phyloP scores from a whole-genome alignment of 2,797 vertebrate species.

The Gadopsis marmoratus region DNA sequence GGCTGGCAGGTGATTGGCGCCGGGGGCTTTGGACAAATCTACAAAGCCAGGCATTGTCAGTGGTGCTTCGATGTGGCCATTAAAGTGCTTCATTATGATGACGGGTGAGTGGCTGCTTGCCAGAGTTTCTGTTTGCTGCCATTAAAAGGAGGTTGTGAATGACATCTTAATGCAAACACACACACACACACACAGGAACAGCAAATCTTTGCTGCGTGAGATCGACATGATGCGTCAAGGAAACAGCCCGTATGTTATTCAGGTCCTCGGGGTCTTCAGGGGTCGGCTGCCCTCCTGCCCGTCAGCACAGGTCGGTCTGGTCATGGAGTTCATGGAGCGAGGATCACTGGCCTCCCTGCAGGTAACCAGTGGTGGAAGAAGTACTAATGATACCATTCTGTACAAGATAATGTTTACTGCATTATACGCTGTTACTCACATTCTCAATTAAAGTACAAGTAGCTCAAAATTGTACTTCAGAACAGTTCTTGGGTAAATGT shows the following conservation, averaged over 20 bases:
- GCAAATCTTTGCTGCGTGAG: slow-evolving; percentile 69
- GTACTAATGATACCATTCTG: background rate
- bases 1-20: slow-evolving; percentile 69
- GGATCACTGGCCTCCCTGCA: slow-evolving; percentile 78
- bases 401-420: too few species aligned
- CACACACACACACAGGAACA: slow-evolving; percentile 46
- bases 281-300: slow-evolving; percentile 21
- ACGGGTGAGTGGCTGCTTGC: slow-evolving; percentile 70
- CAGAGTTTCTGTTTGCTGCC: background rate
- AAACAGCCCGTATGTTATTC: slow-evolving; percentile 75
- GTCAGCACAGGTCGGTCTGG: slow-evolving; percentile 71
- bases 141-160: background rate
- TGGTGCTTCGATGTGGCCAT: slow-evolving; percentile 80
- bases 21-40: slow-evolving; percentile 83
- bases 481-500: background rate
- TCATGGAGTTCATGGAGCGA: slow-evolving; percentile 87
- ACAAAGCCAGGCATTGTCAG: slow-evolving; percentile 69
- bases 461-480: background rate
- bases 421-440: background rate
- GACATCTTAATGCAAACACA: slow-evolving; percentile 11
- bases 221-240: slow-evolving; percentile 77
- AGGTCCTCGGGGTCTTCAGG: slow-evolving; percentile 76
- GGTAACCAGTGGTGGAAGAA: slow-evolving; percentile 45
- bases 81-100: slow-evolving; percentile 77
- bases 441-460: too few species aligned